phyloP scores from a whole-genome alignment of 2,797 vertebrate species.

The Cuniculus paca region DNA sequence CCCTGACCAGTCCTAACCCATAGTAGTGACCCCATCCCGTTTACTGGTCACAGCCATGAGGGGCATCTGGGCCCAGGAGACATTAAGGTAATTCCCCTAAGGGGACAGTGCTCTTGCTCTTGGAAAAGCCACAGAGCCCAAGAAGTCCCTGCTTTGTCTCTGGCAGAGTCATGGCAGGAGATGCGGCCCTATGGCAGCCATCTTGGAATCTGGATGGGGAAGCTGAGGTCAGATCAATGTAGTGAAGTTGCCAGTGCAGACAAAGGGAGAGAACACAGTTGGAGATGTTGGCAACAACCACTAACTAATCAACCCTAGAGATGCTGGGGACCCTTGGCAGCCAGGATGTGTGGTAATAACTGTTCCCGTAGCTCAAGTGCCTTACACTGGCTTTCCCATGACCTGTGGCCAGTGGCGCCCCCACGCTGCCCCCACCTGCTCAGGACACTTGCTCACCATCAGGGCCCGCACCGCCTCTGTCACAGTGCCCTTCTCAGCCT shows the following conservation, averaged over 20 bases:
- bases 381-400: not conserved
- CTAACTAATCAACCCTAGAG: not conserved
- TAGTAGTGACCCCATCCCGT: not conserved
- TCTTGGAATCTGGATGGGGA: not conserved
- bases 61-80: not conserved
- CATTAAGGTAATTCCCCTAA: not conserved
- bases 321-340: fast-evolving
- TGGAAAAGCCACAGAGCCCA: not conserved
- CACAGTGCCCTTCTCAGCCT: constrained; percentile 89
- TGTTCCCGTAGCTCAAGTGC: not conserved
- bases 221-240: not conserved
- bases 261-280: not conserved
- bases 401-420: not conserved
- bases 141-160: not conserved
- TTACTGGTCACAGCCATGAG: not conserved
- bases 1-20: not conserved
- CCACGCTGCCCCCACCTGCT: fast-evolving
- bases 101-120: not conserved
- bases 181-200: not conserved
- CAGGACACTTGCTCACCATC: constrained; percentile 88
- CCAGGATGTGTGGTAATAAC: not conserved
- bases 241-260: not conserved
- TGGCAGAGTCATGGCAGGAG: not conserved
- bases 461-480: constrained; percentile 87
- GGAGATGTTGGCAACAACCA: not conserved